These are phyloP conservation scores for Clinocottus analis DNA, from an alignment of 2,113 vertebrate species.

Conservation along the genomic window DNA sequence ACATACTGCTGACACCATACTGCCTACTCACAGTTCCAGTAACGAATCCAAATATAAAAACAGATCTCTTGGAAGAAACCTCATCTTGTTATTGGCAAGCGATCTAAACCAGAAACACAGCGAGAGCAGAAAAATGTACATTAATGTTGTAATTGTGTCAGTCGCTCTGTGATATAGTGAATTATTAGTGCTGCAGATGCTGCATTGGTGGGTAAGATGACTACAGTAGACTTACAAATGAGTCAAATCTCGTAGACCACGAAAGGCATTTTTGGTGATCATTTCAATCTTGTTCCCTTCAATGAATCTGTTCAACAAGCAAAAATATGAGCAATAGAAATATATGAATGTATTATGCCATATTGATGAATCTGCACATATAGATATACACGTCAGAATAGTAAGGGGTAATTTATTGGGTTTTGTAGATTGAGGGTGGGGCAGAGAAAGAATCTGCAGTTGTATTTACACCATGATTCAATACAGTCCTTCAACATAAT, in stretches of 20 bases:
- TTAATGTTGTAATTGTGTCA: background rate
- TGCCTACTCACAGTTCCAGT: constrained; percentile 96
- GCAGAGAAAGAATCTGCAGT: background rate
- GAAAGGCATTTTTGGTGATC: constrained; percentile 91
- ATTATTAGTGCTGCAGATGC: background rate
- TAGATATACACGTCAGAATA: background rate
- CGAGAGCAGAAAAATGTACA: constrained; percentile 8
- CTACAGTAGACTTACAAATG: constrained; percentile 90
- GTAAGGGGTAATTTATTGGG: background rate
- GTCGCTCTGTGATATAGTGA: background rate
- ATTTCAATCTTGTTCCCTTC: constrained; percentile 97
- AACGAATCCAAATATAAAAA: constrained; percentile 95
- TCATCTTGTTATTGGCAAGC: constrained; percentile 95
- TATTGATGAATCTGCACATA: background rate
- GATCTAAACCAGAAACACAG: constrained; percentile 85
- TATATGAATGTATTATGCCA: too few species aligned
- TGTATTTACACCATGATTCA: background rate
- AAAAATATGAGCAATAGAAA: background rate
- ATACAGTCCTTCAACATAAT: background rate
- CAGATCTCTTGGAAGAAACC: constrained; percentile 91
- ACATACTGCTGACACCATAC: constrained; percentile 54
- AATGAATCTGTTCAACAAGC: constrained; percentile 87
- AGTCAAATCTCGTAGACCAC: constrained; percentile 93
- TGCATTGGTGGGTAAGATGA: background rate
- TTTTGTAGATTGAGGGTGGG: background rate